Evolutionary conservation across 2,888 invertebrate genomes (phyloP), one percentile per base, ranked within the genome.

Genomic region (Drosophila flavopinicola): DNA sequence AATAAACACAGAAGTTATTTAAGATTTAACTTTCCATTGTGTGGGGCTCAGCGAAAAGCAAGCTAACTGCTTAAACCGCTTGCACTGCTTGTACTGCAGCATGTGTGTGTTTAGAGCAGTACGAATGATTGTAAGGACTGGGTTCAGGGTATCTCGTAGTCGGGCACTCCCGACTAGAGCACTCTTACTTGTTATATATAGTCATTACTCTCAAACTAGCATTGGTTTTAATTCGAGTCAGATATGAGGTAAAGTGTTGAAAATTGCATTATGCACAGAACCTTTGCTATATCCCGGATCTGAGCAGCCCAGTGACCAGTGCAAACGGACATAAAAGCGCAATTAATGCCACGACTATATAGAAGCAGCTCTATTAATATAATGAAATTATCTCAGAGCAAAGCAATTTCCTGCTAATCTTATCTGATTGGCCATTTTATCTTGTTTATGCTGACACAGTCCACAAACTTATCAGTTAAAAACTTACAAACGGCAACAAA

Each of bases 331-430:
- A 44, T 33, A 33, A 7, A 24, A 27, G 13, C 29, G 6, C n/a
- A 44, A 41, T 25, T 20, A 38, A 13, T 29, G n/a, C 2, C n/a
- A 24, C n/a, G 2, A 9, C 10, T 33, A n/a, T n/a, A 23, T 13
- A 32, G n/a, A n/a, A n/a, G n/a, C n/a, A n/a, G 9, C 11, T 9
- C 7, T 24, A 23, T 11, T 24, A 20, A 11, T 47, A 4, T 15
- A 1, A 1, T 17, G 1, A 37, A 24, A 41, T 17, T 42, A 25
- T 1, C 6, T 35, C 13, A 48, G 23, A 35, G 30, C 11, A 60
- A 52, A 44, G n/a, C 30, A 35, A 47, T 64, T 32, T 47, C 6
- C 24, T 30, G 25, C 20, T 33, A 64, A 82, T 78, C 75, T 82
- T 68, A 67, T 68, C 66, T 37, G 29, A 35, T 42, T 11, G 11